Evolutionary conservation across 2,888 invertebrate genomes (phyloP).

Genomic region (Brachylomia viminalis): DNA sequence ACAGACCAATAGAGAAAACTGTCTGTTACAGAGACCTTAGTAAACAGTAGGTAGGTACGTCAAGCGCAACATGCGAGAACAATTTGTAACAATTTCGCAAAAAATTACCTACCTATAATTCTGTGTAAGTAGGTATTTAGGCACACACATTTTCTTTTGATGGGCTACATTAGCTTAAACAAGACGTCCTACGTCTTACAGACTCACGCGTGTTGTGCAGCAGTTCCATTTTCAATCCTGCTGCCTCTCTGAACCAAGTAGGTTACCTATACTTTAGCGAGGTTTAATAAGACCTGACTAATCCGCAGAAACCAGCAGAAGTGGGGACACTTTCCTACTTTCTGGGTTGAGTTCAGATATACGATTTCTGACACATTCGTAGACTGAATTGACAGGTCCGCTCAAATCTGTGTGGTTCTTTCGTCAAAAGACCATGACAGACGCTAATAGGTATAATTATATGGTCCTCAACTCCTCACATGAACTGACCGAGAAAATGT

Average conservation of each 20-base stretch:
- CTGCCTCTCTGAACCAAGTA: not conserved
- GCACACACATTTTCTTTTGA: not conserved
- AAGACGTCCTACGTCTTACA: not conserved
- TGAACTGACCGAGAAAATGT: too few relatives aligned
- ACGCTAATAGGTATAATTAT: too few relatives aligned
- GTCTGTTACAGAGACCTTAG: not conserved
- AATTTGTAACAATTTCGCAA: constrained; percentile 7
- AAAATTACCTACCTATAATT: constrained; percentile 24
- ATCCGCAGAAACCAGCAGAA: not conserved
- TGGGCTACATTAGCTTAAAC: not conserved
- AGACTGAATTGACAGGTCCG: not conserved
- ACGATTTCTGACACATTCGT: not conserved
- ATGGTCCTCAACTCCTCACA: too few relatives aligned
- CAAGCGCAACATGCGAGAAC: constrained; percentile 21
- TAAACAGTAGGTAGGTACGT: not conserved
- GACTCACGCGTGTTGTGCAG: not conserved
- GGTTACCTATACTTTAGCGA: not conserved
- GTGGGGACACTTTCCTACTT: not conserved
- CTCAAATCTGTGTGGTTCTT: too few relatives aligned
- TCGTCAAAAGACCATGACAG: too few relatives aligned
- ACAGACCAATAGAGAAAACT: not conserved
- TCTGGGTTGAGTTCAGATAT: too few relatives aligned
- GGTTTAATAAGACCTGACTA: not conserved
- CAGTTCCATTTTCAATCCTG: not conserved
- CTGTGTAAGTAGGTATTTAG: not conserved